These are phyloP conservation scores for Bombyx huttoni DNA, from an alignment of 2,888 invertebrate species.

Conservation along the genomic window DNA sequence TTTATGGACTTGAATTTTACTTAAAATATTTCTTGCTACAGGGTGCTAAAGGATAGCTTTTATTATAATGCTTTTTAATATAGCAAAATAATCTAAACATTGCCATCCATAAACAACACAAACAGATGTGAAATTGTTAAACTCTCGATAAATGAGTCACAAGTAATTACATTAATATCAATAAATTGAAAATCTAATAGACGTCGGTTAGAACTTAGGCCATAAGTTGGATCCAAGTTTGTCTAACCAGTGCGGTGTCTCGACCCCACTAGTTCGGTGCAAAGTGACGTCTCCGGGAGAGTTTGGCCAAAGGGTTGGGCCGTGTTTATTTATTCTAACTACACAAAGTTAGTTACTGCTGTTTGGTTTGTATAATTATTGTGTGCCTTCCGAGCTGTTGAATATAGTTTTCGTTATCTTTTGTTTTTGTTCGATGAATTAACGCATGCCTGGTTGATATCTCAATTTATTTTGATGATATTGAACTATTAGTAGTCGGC, in stretches of 20 bases:
- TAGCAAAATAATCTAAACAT: neutral
- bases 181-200: constrained; percentile 3
- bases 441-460: too few relatives aligned
- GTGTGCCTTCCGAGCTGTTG: constrained; percentile 4
- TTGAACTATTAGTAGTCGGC: too few relatives aligned
- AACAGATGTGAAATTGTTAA: neutral
- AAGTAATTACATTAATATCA: neutral
- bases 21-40: too few relatives aligned
- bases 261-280: constrained; percentile 18
- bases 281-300: constrained; percentile 15
- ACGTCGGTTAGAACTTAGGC: constrained; percentile 3
- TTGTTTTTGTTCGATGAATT: neutral
- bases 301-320: constrained; percentile 10
- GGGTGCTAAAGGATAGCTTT: too few relatives aligned
- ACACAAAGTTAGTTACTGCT: constrained; percentile 16
- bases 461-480: too few relatives aligned
- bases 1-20: too few relatives aligned
- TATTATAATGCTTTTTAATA: too few relatives aligned
- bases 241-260: constrained; percentile 3
- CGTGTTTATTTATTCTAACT: constrained; percentile 13
- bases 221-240: constrained; percentile 4
- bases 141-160: neutral
- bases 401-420: constrained; percentile 5
- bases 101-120: neutral
- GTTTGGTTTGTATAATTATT: constrained; percentile 8